Evolutionary conservation across 2,888 invertebrate species (phyloP).

Genomic region (Cepaea hortensis): DNA sequence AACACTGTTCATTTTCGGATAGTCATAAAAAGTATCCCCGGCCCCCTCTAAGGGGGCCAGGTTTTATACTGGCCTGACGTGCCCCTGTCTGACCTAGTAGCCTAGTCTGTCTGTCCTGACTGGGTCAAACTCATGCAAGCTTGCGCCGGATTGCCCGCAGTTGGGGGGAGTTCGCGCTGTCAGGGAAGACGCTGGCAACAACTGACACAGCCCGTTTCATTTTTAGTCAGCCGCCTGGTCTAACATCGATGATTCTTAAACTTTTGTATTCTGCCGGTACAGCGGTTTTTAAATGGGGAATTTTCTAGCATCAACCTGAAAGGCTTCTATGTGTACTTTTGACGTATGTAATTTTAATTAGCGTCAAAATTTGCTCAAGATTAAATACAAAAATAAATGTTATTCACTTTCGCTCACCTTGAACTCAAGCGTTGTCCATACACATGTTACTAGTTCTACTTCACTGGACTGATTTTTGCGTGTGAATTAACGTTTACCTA

Average conservation of each 20-base stretch:
- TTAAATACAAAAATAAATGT: too few relatives aligned
- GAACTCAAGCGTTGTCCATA: too few relatives aligned
- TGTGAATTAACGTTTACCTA: too few relatives aligned
- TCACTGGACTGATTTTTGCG: too few relatives aligned
- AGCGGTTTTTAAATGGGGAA: too few relatives aligned
- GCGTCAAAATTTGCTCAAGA: too few relatives aligned
- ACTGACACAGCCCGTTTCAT: neutral
- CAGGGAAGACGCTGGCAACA: neutral
- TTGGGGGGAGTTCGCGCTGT: neutral
- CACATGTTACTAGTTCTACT: too few relatives aligned
- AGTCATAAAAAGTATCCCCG: neutral
- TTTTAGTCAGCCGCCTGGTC: neutral
- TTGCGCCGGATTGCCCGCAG: constrained; percentile 20
- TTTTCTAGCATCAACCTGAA: too few relatives aligned
- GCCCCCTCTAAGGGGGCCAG: neutral
- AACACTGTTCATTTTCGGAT: neutral
- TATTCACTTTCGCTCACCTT: too few relatives aligned
- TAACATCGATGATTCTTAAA: neutral
- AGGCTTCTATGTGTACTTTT: too few relatives aligned
- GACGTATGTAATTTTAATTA: too few relatives aligned
- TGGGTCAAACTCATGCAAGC: constrained; percentile 42
- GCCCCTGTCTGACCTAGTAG: constrained; percentile 47
- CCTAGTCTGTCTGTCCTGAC: constrained; percentile 35
- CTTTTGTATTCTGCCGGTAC: too few relatives aligned
- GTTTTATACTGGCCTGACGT: constrained; percentile 20